These are phyloP conservation scores for Phymastichus coffea DNA, from an alignment of 1,140 invertebrate species.

Conservation along the genomic window DNA sequence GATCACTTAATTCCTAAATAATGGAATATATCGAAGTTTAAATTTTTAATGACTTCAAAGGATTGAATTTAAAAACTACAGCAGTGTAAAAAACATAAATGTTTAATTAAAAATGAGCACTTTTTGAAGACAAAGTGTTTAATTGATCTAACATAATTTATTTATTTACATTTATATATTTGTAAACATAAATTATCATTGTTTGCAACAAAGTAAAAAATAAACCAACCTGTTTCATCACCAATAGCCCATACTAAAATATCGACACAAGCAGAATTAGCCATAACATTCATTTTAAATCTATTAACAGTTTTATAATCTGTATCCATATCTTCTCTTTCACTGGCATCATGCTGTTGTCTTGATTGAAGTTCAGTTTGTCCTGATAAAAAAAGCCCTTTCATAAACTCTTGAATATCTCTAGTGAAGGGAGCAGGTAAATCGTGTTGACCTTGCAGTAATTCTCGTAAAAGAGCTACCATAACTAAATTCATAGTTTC, in stretches of 20 bases:
- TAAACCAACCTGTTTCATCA: constrained; percentile 85
- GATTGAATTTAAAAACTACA: too few species aligned
- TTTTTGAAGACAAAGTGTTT: too few species aligned
- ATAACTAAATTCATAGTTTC: constrained; percentile 93
- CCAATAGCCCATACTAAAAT: constrained; percentile 95
- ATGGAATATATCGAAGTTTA: too few species aligned
- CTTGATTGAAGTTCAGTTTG: constrained; percentile 85
- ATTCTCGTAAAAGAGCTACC: constrained; percentile 87
- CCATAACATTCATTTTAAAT: constrained; percentile 94
- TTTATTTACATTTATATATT: too few species aligned
- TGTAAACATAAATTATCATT: too few species aligned
- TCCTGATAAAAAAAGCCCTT: constrained; percentile 82
- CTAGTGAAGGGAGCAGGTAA: constrained; percentile 86
- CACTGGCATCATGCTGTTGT: constrained; percentile 77
- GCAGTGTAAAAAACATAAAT: constrained; percentile 16
- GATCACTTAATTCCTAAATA: too few species aligned
- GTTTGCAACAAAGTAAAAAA: too few species aligned
- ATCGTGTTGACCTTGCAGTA: constrained; percentile 87
- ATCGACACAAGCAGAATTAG: constrained; percentile 96
- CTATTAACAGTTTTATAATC: constrained; percentile 81
- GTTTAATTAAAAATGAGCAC: constrained; percentile 17
- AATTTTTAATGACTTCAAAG: too few species aligned
- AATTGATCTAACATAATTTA: too few species aligned
- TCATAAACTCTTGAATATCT: constrained; percentile 90
- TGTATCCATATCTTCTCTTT: constrained; percentile 77